phyloP scores from a whole-genome alignment of 2,797 vertebrate genomes.

The Cirrhinus molitorella region DNA sequence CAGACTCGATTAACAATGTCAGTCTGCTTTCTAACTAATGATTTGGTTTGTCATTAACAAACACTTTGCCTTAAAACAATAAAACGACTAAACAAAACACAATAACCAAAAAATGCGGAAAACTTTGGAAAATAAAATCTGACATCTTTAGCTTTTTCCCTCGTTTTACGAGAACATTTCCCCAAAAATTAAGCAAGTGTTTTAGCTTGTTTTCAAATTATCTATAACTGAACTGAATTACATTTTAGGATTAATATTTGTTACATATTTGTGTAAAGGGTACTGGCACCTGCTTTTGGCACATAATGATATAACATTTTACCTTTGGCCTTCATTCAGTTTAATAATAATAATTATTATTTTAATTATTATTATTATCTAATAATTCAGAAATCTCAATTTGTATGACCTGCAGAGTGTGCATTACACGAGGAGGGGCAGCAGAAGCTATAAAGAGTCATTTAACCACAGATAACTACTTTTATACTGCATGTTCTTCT shows the following conservation, averaged over 20 bases:
- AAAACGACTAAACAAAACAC: neutral
- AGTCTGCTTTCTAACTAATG: neutral
- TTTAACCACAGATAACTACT: slow-evolving; percentile 46
- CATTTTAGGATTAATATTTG: neutral
- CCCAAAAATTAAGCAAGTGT: neutral
- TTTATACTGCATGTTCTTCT: neutral
- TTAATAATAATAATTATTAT: neutral
- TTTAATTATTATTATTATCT: neutral
- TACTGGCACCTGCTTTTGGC: slow-evolving; percentile 56
- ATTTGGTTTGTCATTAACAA: slow-evolving; percentile 16
- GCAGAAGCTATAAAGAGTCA: slow-evolving; percentile 17
- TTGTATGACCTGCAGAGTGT: neutral
- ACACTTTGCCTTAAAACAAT: neutral
- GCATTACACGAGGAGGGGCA: neutral
- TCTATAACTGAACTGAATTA: neutral
- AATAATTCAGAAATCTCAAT: neutral
- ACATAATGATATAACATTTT: slow-evolving; percentile 45
- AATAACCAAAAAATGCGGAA: neutral
- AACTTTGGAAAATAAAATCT: neutral
- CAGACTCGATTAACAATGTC: neutral
- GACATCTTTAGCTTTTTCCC: neutral
- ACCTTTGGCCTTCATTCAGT: slow-evolving; percentile 39
- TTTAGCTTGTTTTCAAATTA: neutral
- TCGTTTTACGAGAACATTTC: neutral
- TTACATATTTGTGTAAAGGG: slow-evolving; percentile 35